These are phyloP conservation scores for Pteruthius melanotis DNA, from an alignment of 2,113 vertebrate species.

Conservation along the genomic window DNA sequence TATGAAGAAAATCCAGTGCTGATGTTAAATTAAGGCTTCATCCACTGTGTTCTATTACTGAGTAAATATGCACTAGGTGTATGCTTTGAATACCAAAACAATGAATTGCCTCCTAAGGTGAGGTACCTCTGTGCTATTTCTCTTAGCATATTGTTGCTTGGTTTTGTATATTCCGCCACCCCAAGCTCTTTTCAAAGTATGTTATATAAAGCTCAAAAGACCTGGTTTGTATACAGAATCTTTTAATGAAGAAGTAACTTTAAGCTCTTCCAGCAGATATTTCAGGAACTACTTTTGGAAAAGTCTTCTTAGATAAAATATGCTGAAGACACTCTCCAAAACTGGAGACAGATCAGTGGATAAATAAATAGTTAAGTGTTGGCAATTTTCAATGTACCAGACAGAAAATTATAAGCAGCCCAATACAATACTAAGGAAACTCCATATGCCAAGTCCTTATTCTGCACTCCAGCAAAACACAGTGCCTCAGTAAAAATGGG, in stretches of 20 bases:
- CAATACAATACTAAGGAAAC: background rate
- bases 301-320: constrained; percentile 16
- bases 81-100: constrained; percentile 26
- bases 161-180: constrained; percentile 18
- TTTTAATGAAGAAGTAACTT: constrained; percentile 49
- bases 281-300: background rate
- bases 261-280: background rate
- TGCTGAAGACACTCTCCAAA: background rate
- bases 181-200: constrained; percentile 17
- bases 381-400: background rate
- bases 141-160: constrained; percentile 51
- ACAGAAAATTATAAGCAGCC: background rate
- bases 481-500: background rate
- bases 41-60: constrained; percentile 6
- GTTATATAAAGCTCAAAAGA: constrained; percentile 13
- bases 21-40: constrained; percentile 23
- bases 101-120: background rate
- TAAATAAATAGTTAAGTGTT: background rate
- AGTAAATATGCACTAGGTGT: constrained; percentile 18
- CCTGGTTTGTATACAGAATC: background rate
- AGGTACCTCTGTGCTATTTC: background rate
- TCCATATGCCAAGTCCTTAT: background rate
- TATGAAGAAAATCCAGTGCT: background rate
- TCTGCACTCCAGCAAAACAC: background rate
- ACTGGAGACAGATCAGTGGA: background rate